These are phyloP conservation scores for Cremastobaeus sp. DNA, from an alignment of 2,888 invertebrate species.

Conservation along the genomic window DNA sequence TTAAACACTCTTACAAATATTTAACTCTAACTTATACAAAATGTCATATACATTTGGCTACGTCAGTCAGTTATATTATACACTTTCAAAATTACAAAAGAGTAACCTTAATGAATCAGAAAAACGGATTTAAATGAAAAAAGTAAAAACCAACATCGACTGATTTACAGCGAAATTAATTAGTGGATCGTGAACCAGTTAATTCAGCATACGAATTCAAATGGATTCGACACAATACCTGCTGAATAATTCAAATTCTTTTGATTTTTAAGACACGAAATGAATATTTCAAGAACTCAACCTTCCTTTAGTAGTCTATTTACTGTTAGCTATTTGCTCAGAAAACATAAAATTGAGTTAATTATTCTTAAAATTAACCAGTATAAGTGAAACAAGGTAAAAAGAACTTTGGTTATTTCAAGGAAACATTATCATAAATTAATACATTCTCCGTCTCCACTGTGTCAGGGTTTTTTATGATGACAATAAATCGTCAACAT, in stretches of 20 bases:
- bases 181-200: too few relatives aligned
- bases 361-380: conserved; percentile 20
- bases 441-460: conserved; percentile 7
- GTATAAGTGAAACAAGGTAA: conserved; percentile 27
- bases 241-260: too few relatives aligned
- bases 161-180: too few relatives aligned
- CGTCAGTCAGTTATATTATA: too few relatives aligned
- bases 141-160: too few relatives aligned
- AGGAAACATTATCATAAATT: conserved; percentile 22
- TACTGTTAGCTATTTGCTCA: not conserved
- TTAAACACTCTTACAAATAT: conserved; percentile 9
- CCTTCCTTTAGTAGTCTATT: conserved; percentile 5
- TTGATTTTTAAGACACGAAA: conserved; percentile 2
- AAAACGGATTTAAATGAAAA: too few relatives aligned
- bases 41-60: conserved; percentile 72
- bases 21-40: conserved; percentile 41
- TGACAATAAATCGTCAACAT: conserved; percentile 27
- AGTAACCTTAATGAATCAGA: too few relatives aligned
- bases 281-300: conserved; percentile 12
- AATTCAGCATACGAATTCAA: too few relatives aligned
- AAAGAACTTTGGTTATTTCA: conserved; percentile 27
- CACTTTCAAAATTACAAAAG: too few relatives aligned
- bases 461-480: conserved; percentile 1
- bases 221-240: too few relatives aligned
- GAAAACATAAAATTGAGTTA: conserved; percentile 6